These are phyloP conservation scores for Megalopta genalis DNA, from an alignment of 1,140 invertebrate species.

Conservation along the genomic window DNA sequence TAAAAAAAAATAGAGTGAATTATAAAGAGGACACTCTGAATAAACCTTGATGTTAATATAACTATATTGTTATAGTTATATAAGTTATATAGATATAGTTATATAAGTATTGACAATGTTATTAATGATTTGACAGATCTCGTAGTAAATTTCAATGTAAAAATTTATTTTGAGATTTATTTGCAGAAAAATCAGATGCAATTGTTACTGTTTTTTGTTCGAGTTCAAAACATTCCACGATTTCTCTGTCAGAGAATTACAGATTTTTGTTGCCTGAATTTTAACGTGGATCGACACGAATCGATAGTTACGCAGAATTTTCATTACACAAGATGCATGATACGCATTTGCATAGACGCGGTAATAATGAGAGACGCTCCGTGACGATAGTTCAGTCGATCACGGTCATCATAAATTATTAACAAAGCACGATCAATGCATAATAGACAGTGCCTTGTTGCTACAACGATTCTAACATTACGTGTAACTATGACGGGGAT, in stretches of 20 bases:
- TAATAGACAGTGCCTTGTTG: constrained; percentile 12
- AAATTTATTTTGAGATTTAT: too few relatives aligned
- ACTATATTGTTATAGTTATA: too few relatives aligned
- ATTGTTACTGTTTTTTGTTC: too few relatives aligned
- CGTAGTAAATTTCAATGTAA: too few relatives aligned
- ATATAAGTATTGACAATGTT: too few relatives aligned
- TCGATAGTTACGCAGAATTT: background rate
- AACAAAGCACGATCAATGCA: constrained; percentile 39
- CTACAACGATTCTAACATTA: constrained; percentile 16
- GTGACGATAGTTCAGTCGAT: constrained; percentile 30
- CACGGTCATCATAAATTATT: constrained; percentile 40
- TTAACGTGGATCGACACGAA: background rate
- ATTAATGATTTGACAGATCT: too few relatives aligned
- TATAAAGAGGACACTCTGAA: too few relatives aligned
- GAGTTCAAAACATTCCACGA: background rate
- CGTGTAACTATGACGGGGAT: background rate
- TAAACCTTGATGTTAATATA: too few relatives aligned
- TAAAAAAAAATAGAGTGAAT: too few relatives aligned
- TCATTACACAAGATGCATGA: background rate
- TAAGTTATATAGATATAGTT: too few relatives aligned
- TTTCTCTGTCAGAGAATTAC: background rate
- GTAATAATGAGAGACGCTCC: background rate
- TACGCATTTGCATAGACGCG: background rate
- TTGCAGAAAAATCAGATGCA: too few relatives aligned
- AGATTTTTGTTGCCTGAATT: background rate